These are phyloP conservation scores for Calonectris borealis DNA, from an alignment of 2,113 vertebrate genomes.

Conservation along the genomic window DNA sequence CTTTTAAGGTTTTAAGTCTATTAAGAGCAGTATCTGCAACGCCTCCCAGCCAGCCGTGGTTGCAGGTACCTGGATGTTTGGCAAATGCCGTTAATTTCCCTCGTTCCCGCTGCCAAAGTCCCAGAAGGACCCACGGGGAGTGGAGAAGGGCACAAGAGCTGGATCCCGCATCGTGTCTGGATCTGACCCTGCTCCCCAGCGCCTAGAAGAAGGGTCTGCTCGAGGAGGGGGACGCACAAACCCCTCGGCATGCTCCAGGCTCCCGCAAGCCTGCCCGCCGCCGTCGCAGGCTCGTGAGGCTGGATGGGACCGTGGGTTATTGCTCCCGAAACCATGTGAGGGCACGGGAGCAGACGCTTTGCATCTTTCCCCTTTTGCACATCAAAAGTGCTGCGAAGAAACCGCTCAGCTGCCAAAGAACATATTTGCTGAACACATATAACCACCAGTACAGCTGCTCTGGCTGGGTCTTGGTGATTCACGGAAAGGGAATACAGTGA, in stretches of 20 bases:
- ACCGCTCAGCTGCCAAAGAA: not conserved
- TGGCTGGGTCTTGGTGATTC: not conserved
- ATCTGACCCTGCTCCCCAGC: not conserved
- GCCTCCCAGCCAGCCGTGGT: not conserved
- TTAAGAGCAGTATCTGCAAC: not conserved
- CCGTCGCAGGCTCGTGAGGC: accelerated
- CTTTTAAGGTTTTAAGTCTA: not conserved
- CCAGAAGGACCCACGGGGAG: not conserved
- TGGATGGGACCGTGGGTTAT: accelerated
- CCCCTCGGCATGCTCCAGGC: not conserved
- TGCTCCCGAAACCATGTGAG: accelerated
- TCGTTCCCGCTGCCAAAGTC: accelerated
- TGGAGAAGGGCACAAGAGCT: not conserved
- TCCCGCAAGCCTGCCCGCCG: not conserved
- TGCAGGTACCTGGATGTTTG: not conserved
- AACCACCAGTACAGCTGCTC: conserved; percentile 19
- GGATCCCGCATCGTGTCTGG: accelerated
- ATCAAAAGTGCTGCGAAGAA: not conserved
- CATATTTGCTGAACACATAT: not conserved
- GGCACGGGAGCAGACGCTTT: not conserved
- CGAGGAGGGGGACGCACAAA: not conserved
- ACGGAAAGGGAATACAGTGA: not conserved
- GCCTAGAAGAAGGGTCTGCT: not conserved
- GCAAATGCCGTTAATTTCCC: not conserved
- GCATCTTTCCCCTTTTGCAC: not conserved